Evolutionary conservation across 2,797 vertebrate genomes (phyloP), one percentile per base, ranked within the genome.

Genomic region (Pristis pectinata): DNA sequence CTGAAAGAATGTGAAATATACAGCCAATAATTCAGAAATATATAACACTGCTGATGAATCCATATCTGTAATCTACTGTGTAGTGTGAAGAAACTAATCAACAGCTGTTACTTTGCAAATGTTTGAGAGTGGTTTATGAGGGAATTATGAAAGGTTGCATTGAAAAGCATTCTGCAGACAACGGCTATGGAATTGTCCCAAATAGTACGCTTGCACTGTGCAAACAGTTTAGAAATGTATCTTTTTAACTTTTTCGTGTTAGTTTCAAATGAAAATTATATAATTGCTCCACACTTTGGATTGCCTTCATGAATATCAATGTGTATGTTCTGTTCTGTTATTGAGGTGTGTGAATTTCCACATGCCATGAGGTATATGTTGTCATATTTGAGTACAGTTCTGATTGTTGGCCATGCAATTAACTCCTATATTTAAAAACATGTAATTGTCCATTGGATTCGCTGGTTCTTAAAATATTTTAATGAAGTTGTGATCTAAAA

Each of bases 1-100:
- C 85, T 67, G 59, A 64, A 89, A 89, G 85, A 61, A 89, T 89
- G 83, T 87, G 49, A 56, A 85, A 85, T 85, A 34, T 85, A 56
- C 53, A 56, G 82, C 56, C 1, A 53, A 10, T 56, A 85, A 85
- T 85, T 85, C 82, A 34, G 82, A 89, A 89, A 64, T 93, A 53
- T 72, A 74, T 74, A 74, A 49, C 15, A 53, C 19, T 70, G 37
- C 27, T 74, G 92, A 93, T 74, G 67, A 93, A 70, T 93, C 41
- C 59, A 41, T 93, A 13, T 72, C 67, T 44, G 59, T 70, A 70
- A 93, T 93, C 44, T 49, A 67, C 19, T 74, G 67, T 30, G 41
- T 15, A 53, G 41, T 93, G 92, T 74, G 44, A 74, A 93, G 92
- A 49, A 93, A 74, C 92, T 30, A 72, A 72, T 93, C 56, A 92